Percentiles rank a stretch among this genome's conserved stretches.
Conservation (phyloP, 2,888 invertebrate species). For the Nowickia ferox region DNA sequence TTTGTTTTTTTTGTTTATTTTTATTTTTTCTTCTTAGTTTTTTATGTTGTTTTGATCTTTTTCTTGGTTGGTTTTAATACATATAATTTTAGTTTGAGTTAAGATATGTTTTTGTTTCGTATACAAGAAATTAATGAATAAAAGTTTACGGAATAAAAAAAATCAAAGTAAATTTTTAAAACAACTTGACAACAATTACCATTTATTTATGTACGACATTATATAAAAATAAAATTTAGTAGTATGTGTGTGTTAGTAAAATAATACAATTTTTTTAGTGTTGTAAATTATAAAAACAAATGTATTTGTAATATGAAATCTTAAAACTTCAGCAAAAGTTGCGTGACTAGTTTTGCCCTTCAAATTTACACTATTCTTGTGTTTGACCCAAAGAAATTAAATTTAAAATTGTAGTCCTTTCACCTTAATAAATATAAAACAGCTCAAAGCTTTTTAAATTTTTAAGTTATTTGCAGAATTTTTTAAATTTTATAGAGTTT, state of each 20-base stretch:
- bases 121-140: constrained; percentile 33
- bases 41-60: constrained; percentile 28
- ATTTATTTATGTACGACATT: constrained; percentile 49
- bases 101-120: constrained; percentile 33
- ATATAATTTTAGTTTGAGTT: constrained; percentile 53
- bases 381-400: neutral
- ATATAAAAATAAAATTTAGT: constrained; percentile 24
- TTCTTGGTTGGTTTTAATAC: constrained; percentile 30
- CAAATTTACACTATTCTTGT: neutral
- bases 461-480: too few relatives aligned
- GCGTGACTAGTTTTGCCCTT: neutral
- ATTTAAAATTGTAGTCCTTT: neutral
- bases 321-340: neutral
- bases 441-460: too few relatives aligned
- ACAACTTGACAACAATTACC: constrained; percentile 61
- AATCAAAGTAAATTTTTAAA: constrained; percentile 26
- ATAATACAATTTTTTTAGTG: constrained; percentile 46
- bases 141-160: constrained; percentile 40
- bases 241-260: constrained; percentile 52
- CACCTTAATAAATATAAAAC: too few relatives aligned
- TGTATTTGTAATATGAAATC: constrained; percentile 19
- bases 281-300: constrained; percentile 16
- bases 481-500: too few relatives aligned
- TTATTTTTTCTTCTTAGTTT: constrained; percentile 25
- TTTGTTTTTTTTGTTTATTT: constrained; percentile 41